Conservation (phyloP, 2,113 vertebrate species). For the Xyrauchen texanus region DNA sequence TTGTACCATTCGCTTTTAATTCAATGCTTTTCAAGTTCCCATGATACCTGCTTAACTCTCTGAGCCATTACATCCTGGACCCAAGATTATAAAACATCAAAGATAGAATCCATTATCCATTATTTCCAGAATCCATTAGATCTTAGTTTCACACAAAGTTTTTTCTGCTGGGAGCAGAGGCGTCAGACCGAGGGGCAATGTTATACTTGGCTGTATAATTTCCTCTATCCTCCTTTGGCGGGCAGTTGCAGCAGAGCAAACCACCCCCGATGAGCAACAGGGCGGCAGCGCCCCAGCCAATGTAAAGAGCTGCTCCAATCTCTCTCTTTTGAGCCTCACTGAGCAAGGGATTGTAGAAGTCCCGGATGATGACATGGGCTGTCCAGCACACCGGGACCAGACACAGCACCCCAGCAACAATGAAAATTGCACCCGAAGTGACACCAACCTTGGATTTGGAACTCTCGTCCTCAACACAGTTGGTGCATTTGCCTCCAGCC, state of each 20-base stretch:
- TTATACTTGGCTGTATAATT: constrained; percentile 66
- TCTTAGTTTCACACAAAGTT: constrained; percentile 64
- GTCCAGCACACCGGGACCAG: constrained; percentile 78
- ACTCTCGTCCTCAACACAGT: constrained; percentile 66
- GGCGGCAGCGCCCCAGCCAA: constrained; percentile 73
- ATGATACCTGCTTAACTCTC: neutral
- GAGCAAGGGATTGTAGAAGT: constrained; percentile 74
- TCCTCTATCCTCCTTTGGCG: constrained; percentile 53
- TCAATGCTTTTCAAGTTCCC: constrained; percentile 30
- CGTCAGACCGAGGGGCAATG: constrained; percentile 60
- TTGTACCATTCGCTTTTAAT: neutral
- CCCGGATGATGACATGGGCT: constrained; percentile 65
- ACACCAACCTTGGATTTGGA: constrained; percentile 72
- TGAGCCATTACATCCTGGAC: constrained; percentile 3
- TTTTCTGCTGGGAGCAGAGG: constrained; percentile 64
- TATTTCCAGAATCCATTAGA: too few relatives aligned
- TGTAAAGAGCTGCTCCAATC: constrained; percentile 73
- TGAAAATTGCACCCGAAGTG: constrained; percentile 68
- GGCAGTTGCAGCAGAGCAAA: constrained; percentile 75
- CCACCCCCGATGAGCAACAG: constrained; percentile 74
- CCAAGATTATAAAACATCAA: constrained; percentile 32
- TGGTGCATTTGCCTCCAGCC: constrained; percentile 77
- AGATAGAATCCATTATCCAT: neutral
- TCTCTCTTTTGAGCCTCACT: constrained; percentile 69
- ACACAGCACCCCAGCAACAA: constrained; percentile 66